phyloP scores from a whole-genome alignment of 2,888 invertebrate genomes.

The Plebejus argus region DNA sequence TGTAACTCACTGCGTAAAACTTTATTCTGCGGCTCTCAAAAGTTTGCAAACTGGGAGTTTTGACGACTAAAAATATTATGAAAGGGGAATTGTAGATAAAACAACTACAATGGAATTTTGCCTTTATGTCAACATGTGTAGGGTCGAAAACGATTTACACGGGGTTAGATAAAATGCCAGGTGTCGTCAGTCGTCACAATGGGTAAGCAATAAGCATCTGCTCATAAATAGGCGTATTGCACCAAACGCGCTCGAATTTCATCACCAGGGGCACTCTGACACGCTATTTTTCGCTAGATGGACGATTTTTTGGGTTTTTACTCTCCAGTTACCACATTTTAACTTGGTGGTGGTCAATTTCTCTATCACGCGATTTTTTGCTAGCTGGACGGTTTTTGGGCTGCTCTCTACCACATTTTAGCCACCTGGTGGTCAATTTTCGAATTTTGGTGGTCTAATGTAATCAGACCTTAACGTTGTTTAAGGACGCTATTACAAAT shows the following conservation, averaged over 20 bases:
- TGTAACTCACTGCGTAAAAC: no score
- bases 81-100: constrained; percentile 11
- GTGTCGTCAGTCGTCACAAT: constrained; percentile 15
- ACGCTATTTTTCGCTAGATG: background rate
- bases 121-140: background rate
- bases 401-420: background rate
- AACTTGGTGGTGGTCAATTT: background rate
- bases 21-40: background rate
- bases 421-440: background rate
- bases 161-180: constrained; percentile 8
- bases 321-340: background rate
- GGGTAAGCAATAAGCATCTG: constrained; percentile 15
- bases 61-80: background rate
- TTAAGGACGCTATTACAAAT: no score
- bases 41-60: background rate
- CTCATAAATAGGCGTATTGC: background rate
- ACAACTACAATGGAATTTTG: background rate
- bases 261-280: background rate
- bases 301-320: background rate
- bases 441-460: background rate
- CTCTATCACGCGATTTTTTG: background rate
- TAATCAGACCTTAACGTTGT: background rate
- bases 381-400: background rate
- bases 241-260: background rate
- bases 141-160: background rate